A percentile compares a stretch with the other conserved stretches of the same genome.
phyloP scores from a whole-genome alignment of 2,888 invertebrate genomes.

The Papilio elwesi region DNA sequence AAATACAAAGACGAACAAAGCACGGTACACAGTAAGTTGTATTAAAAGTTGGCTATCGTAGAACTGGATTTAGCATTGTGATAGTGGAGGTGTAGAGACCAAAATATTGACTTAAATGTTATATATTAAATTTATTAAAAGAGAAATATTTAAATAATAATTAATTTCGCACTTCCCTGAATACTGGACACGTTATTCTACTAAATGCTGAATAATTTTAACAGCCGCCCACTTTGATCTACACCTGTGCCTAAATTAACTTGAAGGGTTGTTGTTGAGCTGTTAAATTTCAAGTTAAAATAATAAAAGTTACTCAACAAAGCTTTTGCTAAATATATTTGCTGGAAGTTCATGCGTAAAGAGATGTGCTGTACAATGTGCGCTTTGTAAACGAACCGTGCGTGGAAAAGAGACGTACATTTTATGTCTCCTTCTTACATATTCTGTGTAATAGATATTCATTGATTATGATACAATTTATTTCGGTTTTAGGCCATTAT shows the following conservation, averaged over 20 bases:
- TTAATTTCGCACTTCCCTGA: background rate
- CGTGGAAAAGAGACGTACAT: background rate
- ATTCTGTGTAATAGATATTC: no score
- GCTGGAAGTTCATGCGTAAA: background rate
- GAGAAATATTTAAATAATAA: background rate
- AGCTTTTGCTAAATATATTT: conserved; percentile 8
- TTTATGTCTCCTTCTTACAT: background rate
- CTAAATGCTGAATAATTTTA: conserved; percentile 1
- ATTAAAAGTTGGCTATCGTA: no score
- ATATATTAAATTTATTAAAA: no score
- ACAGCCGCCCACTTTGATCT: background rate
- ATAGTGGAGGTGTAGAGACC: no score
- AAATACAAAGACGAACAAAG: no score
- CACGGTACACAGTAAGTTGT: no score
- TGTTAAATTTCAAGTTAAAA: background rate
- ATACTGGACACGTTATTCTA: background rate
- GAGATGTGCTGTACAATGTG: background rate
- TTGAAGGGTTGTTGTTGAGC: background rate
- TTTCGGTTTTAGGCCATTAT: no score
- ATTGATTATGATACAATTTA: no score
- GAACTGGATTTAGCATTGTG: no score
- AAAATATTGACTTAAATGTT: no score
- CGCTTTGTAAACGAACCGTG: background rate
- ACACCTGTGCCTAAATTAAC: conserved; percentile 6
- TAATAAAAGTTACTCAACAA: conserved; percentile 9